phyloP scores from a whole-genome alignment of 2,797 vertebrate species.

The Eulemur mongoz region DNA sequence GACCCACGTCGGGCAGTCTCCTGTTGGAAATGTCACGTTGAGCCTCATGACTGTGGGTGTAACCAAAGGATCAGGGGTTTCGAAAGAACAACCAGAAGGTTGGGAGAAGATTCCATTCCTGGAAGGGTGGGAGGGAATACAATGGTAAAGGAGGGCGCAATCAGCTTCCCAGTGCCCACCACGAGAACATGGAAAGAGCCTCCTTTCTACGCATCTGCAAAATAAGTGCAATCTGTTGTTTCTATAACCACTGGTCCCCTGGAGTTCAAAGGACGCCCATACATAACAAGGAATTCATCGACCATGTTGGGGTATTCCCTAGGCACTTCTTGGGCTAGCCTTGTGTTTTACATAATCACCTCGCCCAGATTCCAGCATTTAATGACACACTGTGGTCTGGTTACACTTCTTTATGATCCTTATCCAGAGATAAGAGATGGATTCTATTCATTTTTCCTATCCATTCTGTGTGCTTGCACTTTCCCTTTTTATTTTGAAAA shows the following conservation, averaged over 20 bases:
- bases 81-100: neutral
- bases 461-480: neutral
- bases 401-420: neutral
- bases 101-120: neutral
- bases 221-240: neutral
- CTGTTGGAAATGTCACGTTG: conserved; percentile 57
- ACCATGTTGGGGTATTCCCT: accelerated
- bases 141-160: neutral
- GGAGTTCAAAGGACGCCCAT: neutral
- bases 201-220: neutral
- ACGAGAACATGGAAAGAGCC: too few relatives aligned
- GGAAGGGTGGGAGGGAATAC: accelerated
- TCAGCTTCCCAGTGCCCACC: neutral
- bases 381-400: neutral
- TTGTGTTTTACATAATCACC: neutral
- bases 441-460: neutral
- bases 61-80: conserved; percentile 25
- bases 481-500: neutral
- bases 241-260: neutral
- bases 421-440: neutral
- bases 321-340: neutral
- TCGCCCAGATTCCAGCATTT: neutral
- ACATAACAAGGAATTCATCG: neutral
- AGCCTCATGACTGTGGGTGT: neutral
- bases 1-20: neutral